Conservation (phyloP, 1,140 invertebrate genomes). For the Drosophila nikananu region DNA sequence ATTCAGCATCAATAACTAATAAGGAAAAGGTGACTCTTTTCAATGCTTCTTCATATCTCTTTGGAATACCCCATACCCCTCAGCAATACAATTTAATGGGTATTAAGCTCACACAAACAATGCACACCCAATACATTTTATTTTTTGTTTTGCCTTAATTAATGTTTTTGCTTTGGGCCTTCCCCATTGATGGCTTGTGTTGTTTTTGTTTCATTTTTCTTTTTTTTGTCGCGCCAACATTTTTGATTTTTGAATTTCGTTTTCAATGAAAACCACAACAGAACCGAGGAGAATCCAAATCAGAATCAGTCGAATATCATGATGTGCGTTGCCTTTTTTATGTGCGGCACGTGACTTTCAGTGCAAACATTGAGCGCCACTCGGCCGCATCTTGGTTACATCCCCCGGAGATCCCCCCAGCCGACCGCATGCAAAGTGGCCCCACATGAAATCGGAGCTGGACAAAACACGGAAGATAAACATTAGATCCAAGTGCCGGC, state of each 20-base stretch:
- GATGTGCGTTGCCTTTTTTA: conserved; percentile 73
- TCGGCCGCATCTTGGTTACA: conserved; percentile 61
- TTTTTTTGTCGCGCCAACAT: conserved; percentile 58
- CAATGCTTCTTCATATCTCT: neutral
- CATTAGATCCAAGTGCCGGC: conserved; percentile 61
- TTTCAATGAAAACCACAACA: conserved; percentile 67
- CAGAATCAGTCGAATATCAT: conserved; percentile 46
- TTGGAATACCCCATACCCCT: conserved; percentile 6
- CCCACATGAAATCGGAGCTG: conserved; percentile 61
- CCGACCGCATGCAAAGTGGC: conserved; percentile 35
- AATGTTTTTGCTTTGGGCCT: conserved; percentile 67
- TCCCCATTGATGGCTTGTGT: conserved; percentile 68
- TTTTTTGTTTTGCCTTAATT: conserved; percentile 70
- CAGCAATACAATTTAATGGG: conserved; percentile 4
- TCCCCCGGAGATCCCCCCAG: neutral
- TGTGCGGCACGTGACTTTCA: conserved; percentile 78
- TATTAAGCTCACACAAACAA: conserved; percentile 38
- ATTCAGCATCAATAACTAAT: too few species aligned
- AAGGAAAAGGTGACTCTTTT: too few species aligned
- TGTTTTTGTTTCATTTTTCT: conserved; percentile 5
- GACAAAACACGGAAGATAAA: conserved; percentile 75
- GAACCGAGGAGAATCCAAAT: conserved; percentile 7
- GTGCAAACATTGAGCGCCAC: conserved; percentile 73
- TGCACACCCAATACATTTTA: conserved; percentile 42
- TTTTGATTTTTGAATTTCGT: conserved; percentile 77